A percentile compares a stretch with the other conserved stretches of the same genome.
Conservation (phyloP, 2,797 vertebrate genomes). For the Sebastes melanostomus region DNA sequence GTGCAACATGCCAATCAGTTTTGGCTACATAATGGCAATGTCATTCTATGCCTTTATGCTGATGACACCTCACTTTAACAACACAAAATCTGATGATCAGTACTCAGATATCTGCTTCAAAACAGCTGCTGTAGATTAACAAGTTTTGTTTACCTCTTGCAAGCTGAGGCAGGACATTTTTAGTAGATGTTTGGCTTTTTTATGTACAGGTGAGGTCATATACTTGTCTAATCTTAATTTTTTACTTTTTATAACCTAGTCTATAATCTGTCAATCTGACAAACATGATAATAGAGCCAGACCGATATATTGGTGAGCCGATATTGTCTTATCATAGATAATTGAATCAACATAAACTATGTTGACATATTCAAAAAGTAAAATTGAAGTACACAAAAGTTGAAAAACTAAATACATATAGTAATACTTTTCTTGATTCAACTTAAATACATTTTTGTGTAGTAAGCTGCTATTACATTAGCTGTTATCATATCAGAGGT, state of each 20-base stretch:
- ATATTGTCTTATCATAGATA: neutral
- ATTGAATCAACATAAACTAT: neutral
- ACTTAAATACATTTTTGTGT: neutral
- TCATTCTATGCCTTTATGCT: slow-evolving; percentile 19
- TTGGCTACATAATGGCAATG: neutral
- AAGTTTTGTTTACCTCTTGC: neutral
- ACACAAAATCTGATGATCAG: neutral
- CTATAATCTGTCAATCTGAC: neutral
- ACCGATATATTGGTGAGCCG: neutral
- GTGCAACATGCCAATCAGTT: neutral
- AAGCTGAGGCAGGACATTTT: neutral
- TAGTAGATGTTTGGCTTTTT: neutral
- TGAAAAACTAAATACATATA: neutral
- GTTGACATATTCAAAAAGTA: neutral
- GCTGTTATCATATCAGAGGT: neutral
- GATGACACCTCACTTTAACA: slow-evolving; percentile 34
- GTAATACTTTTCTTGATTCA: neutral
- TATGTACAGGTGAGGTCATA: neutral
- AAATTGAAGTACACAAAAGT: neutral
- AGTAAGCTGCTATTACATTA: neutral
- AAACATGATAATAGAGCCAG: neutral
- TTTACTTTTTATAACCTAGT: neutral
- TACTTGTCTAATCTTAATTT: neutral
- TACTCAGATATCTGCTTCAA: neutral
- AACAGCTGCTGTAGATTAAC: neutral